Evolutionary conservation across 2,888 invertebrate species (phyloP).

Genomic region (Melipona bicolor): DNA sequence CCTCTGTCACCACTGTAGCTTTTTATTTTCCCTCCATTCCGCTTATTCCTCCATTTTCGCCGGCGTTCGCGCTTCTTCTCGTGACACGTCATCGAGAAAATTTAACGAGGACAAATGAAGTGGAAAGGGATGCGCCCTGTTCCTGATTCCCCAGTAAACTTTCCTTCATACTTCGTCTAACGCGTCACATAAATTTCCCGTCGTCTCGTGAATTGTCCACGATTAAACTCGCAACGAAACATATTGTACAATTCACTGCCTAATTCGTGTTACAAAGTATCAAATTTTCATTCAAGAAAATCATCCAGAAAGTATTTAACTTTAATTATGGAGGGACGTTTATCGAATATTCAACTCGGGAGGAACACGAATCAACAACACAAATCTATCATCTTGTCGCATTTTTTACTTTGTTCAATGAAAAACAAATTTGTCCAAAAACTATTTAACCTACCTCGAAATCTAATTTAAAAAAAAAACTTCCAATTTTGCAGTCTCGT

Average conservation of each 20-base stretch:
- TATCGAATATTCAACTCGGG: neutral
- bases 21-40: constrained; percentile 10
- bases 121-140: constrained; percentile 38
- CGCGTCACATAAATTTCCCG: constrained; percentile 22
- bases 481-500: no score
- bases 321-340: neutral
- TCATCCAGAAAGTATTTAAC: neutral
- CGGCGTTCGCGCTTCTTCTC: constrained; percentile 27
- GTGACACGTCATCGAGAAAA: constrained; percentile 48
- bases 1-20: constrained; percentile 6
- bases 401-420: no score
- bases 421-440: no score
- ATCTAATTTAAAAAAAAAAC: no score
- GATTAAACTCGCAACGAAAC: neutral
- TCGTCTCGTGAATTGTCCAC: neutral
- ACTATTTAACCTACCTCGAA: no score
- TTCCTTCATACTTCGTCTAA: constrained; percentile 21
- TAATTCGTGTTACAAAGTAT: neutral
- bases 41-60: constrained; percentile 34
- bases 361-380: no score
- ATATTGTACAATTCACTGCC: neutral
- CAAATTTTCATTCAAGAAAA: neutral
- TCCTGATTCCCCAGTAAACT: constrained; percentile 38
- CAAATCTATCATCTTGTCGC: no score
- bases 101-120: constrained; percentile 55